Evolutionary conservation across 2,113 vertebrate genomes (phyloP).

Genomic region (Lasiurus borealis): DNA sequence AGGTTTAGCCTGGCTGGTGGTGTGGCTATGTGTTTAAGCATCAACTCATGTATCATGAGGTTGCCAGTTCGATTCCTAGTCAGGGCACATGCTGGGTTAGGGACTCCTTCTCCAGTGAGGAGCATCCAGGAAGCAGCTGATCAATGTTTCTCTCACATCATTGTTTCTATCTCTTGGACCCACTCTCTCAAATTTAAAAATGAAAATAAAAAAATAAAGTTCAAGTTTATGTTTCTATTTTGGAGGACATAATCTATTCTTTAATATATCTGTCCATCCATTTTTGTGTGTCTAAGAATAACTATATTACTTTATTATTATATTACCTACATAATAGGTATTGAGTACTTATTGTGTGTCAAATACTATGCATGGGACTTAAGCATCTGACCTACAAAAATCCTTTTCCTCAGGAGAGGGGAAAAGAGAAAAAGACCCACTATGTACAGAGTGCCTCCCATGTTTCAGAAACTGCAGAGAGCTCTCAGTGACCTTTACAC

Average conservation of each 20-base stretch:
- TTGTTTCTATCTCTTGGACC: no score
- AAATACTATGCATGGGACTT: neutral
- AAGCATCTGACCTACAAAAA: neutral
- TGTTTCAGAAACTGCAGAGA: neutral
- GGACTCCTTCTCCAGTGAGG: no score
- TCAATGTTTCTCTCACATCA: no score
- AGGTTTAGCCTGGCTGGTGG: neutral
- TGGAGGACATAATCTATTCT: neutral
- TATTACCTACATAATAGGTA: neutral
- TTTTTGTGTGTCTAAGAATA: constrained; percentile 9
- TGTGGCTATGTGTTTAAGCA: no score
- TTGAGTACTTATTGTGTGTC: neutral
- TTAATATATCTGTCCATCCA: neutral
- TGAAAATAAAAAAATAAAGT: neutral
- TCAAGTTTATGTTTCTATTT: neutral
- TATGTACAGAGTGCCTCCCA: accelerated
- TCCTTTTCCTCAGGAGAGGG: neutral
- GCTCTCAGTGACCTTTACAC: neutral
- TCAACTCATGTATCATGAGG: no score
- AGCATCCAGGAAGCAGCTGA: no score
- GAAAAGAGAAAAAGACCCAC: neutral
- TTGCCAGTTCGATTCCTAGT: no score
- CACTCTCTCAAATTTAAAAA: no score
- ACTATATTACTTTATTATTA: neutral
- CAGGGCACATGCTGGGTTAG: no score